Evolutionary conservation across 1,140 invertebrate species (phyloP).

Genomic region (Ladona fulva): DNA sequence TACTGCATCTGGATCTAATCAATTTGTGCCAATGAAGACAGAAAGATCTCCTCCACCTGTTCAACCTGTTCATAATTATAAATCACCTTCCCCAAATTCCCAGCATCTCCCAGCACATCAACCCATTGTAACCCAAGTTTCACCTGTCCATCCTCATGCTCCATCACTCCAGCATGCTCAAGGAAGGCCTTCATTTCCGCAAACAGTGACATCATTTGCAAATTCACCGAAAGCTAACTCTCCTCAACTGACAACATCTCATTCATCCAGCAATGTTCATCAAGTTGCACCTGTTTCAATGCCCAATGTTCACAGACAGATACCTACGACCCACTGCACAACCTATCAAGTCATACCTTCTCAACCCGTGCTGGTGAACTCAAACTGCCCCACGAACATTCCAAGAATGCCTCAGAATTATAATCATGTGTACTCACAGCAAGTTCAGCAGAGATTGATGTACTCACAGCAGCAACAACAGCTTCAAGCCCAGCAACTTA

Average conservation of each 20-base stretch:
- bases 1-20: background rate
- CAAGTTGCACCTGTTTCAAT: background rate
- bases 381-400: background rate
- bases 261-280: background rate
- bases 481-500: background rate
- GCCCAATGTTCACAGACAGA: background rate
- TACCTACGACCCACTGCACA: background rate
- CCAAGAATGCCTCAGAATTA: background rate
- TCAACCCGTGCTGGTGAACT: background rate
- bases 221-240: constrained; percentile 30
- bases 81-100: constrained; percentile 38
- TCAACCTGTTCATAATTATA: background rate
- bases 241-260: background rate
- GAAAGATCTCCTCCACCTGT: background rate
- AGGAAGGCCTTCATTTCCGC: constrained; percentile 27
- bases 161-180: constrained; percentile 33
- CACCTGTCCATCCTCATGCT: constrained; percentile 29
- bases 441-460: background rate
- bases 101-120: constrained; percentile 33
- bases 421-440: background rate
- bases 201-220: constrained; percentile 37
- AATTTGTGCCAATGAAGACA: background rate
- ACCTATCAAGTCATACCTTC: background rate
- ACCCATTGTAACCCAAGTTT: constrained; percentile 22
- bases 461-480: background rate